Conservation (phyloP, 2,797 vertebrate species). For the Hirundo rustica region DNA sequence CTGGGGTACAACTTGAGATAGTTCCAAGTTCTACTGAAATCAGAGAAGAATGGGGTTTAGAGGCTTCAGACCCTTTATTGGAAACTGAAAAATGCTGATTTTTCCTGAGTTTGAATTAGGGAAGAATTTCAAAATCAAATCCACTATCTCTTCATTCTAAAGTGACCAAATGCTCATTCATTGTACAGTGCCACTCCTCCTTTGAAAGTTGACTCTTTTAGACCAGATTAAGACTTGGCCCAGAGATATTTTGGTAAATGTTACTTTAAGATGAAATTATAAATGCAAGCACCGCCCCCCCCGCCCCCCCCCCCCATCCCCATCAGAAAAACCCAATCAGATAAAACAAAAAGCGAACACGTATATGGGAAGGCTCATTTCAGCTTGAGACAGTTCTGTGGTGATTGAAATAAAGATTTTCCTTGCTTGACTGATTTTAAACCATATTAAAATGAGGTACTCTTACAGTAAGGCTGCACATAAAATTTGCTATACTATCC, state of each 20-base stretch:
- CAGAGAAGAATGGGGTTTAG: neutral
- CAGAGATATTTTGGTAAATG: neutral
- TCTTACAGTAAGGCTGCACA: neutral
- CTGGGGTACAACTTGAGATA: neutral
- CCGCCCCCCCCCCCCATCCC: too few species aligned
- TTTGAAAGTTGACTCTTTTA: neutral
- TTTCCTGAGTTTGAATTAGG: neutral
- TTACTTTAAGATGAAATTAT: neutral
- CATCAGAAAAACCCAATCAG: neutral
- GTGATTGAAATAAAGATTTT: neutral
- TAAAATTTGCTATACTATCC: neutral
- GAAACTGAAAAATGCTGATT: neutral
- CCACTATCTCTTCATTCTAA: neutral
- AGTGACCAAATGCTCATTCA: neutral
- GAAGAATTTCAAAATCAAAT: neutral
- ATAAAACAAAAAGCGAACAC: neutral
- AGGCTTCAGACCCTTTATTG: neutral
- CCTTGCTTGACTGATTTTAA: neutral
- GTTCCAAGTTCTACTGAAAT: neutral
- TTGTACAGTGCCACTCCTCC: neutral
- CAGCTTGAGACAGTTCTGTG: neutral
- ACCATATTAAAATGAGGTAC: neutral
- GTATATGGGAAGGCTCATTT: neutral
- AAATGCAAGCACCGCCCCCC: neutral
- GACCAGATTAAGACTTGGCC: neutral